phyloP scores from a whole-genome alignment of 1,140 invertebrate species.

The Paraescarpia echinospica region DNA sequence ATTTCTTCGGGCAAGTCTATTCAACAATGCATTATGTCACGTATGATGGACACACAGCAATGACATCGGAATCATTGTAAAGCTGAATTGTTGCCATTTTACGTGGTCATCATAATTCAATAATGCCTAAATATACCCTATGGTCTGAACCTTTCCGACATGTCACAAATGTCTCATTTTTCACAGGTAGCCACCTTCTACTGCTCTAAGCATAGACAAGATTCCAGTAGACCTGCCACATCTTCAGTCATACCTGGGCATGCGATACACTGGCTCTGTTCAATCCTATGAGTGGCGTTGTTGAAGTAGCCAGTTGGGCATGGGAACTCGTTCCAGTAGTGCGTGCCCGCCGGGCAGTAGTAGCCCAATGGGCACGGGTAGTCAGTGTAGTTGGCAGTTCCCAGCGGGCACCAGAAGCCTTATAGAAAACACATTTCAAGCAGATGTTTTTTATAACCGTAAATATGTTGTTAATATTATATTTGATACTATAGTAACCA shows the following conservation, averaged over 20 bases:
- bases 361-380: constrained; percentile 46
- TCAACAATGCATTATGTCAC: too few relatives aligned
- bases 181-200: background rate
- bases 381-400: constrained; percentile 46
- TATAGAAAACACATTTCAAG: constrained; percentile 12
- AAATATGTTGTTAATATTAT: too few relatives aligned
- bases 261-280: constrained; percentile 38
- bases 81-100: too few relatives aligned
- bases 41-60: too few relatives aligned
- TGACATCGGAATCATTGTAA: too few relatives aligned
- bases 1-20: too few relatives aligned
- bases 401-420: constrained; percentile 51
- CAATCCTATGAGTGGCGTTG: constrained; percentile 42
- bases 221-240: background rate
- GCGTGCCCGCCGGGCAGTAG: constrained; percentile 45
- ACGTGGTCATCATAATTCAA: too few relatives aligned
- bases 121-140: too few relatives aligned
- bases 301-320: constrained; percentile 49
- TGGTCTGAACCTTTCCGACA: too few relatives aligned
- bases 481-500: too few relatives aligned
- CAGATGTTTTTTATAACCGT: background rate
- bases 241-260: constrained; percentile 40
- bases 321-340: constrained; percentile 39
- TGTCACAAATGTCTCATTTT: too few relatives aligned
- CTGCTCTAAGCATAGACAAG: background rate